A percentile compares a stretch with the other conserved stretches of the same genome.
Conservation (phyloP, 2,113 vertebrate genomes). For the Tringa solitaria region DNA sequence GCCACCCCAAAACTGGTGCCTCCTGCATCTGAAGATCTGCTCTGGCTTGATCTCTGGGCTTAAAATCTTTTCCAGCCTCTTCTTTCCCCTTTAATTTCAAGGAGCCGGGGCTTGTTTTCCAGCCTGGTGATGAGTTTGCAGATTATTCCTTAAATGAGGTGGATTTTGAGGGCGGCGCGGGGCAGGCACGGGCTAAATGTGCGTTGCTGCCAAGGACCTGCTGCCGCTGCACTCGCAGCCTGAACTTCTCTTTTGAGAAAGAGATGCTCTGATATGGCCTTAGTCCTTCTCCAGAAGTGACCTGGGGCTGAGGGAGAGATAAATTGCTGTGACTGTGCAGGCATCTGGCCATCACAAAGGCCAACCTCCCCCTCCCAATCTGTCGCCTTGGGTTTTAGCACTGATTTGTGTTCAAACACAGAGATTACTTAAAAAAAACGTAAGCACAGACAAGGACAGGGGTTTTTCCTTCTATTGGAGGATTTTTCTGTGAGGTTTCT, state of each 20-base stretch:
- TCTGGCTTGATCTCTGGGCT: not conserved
- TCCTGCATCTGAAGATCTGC: not conserved
- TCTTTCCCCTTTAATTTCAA: not conserved
- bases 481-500: too few species aligned
- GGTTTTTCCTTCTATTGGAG: not conserved
- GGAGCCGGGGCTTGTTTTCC: not conserved
- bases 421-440: not conserved
- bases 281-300: not conserved
- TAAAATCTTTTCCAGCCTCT: not conserved
- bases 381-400: not conserved
- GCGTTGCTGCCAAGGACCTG: not conserved
- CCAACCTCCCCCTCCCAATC: not conserved
- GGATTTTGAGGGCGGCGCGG: not conserved
- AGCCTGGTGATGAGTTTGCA: not conserved
- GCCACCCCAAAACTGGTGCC: not conserved
- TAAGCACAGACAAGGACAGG: too few species aligned
- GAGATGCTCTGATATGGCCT: not conserved
- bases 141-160: not conserved
- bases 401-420: not conserved
- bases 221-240: fast-evolving
- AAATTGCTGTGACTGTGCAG: not conserved
- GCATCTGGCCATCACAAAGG: not conserved
- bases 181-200: not conserved
- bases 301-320: not conserved
- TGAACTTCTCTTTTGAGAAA: not conserved